These are phyloP conservation scores for Zaprionus camerounensis DNA, from an alignment of 1,140 invertebrate species.

Conservation along the genomic window DNA sequence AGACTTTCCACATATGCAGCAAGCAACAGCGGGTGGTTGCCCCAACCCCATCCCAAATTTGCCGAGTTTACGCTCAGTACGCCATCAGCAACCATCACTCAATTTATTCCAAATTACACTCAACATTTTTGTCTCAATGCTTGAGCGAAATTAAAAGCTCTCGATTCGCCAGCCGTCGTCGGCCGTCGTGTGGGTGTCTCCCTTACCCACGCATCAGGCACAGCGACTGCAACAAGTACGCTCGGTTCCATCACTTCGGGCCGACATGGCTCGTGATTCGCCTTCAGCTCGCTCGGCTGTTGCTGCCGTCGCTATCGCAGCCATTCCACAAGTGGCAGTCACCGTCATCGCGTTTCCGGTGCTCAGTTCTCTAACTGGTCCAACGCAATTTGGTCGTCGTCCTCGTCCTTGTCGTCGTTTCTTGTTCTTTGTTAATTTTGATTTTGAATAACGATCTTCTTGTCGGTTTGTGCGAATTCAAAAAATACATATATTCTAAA, in stretches of 20 bases:
- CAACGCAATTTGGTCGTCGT: constrained; percentile 44
- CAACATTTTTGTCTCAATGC: constrained; percentile 27
- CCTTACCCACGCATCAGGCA: constrained; percentile 34
- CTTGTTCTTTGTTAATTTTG: constrained; percentile 16
- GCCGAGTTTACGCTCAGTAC: constrained; percentile 15
- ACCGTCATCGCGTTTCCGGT: constrained; percentile 77
- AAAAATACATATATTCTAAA: not conserved
- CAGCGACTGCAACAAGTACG: constrained; percentile 39
- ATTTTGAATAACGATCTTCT: constrained; percentile 8
- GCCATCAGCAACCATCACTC: constrained; percentile 19
- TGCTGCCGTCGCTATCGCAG: constrained; percentile 26
- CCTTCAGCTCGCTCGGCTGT: constrained; percentile 50
- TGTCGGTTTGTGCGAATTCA: constrained; percentile 10
- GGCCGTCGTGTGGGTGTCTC: constrained; percentile 58
- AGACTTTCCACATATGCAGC: not conserved
- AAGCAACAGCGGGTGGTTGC: constrained; percentile 5
- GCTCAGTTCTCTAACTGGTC: constrained; percentile 59
- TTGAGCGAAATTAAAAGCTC: constrained; percentile 61
- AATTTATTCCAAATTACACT: constrained; percentile 39
- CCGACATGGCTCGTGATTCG: constrained; percentile 67
- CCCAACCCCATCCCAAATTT: not conserved
- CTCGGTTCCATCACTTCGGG: constrained; percentile 43
- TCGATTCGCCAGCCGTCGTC: constrained; percentile 63
- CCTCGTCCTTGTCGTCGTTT: constrained; percentile 24
- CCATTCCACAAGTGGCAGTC: constrained; percentile 82